Evolutionary conservation across 2,888 invertebrate species (phyloP).

Genomic region (Iselma pallidipennis): DNA sequence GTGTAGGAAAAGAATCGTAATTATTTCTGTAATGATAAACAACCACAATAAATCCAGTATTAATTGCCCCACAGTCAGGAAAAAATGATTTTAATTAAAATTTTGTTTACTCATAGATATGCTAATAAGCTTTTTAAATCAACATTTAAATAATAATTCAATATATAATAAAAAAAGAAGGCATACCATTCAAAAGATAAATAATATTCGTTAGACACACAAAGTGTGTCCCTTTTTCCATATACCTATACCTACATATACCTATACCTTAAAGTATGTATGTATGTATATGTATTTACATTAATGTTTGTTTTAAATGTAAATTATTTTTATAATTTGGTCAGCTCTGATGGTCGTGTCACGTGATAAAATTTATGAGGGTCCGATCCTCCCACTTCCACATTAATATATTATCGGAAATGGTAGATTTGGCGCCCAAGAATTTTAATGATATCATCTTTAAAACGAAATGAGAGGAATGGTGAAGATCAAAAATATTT

Average conservation of each 20-base stretch:
- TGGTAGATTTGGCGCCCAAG: constrained; percentile 46
- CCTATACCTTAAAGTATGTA: background rate
- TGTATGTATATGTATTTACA: background rate
- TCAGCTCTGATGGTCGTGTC: constrained; percentile 43
- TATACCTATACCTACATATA: background rate
- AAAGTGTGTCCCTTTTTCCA: constrained; percentile 11
- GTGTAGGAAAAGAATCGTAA: constrained; percentile 8
- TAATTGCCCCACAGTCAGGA: constrained; percentile 12
- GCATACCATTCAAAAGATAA: constrained; percentile 7
- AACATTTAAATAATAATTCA: constrained; percentile 15
- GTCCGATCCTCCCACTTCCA: constrained; percentile 49
- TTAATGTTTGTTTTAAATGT: constrained; percentile 41
- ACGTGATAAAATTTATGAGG: constrained; percentile 49
- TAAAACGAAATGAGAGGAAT: constrained; percentile 1
- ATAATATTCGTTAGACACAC: constrained; percentile 14
- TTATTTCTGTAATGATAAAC: constrained; percentile 8
- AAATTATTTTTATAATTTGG: constrained; percentile 49
- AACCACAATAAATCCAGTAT: constrained; percentile 1
- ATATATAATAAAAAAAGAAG: constrained; percentile 17
- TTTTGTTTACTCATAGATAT: constrained; percentile 1
- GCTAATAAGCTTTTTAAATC: constrained; percentile 4
- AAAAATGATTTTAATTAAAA: constrained; percentile 14
- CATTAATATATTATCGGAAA: constrained; percentile 50
- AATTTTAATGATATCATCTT: constrained; percentile 44
- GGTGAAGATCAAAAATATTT: background rate